These are phyloP conservation scores for Alosa alosa DNA, from an alignment of 2,113 vertebrate species.

Conservation along the genomic window DNA sequence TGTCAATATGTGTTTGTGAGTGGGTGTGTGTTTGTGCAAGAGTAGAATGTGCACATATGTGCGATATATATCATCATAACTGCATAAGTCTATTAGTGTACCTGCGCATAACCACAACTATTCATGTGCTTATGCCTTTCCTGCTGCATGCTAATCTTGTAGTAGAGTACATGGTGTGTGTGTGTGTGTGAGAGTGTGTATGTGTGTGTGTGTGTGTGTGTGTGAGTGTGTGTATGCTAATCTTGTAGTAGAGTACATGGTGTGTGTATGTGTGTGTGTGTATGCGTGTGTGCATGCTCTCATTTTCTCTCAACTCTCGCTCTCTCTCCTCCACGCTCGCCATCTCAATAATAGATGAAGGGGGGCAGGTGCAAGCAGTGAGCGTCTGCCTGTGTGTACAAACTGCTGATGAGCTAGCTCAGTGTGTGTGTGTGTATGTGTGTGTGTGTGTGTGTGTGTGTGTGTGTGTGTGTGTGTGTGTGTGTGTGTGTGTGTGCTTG, in stretches of 20 bases:
- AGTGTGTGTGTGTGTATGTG: neutral
- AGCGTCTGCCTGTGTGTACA: neutral
- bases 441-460: neutral
- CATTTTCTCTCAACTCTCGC: neutral
- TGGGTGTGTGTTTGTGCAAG: neutral
- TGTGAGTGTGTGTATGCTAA: neutral
- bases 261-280: too few relatives aligned
- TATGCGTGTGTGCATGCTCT: too few relatives aligned
- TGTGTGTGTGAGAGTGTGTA: too few relatives aligned
- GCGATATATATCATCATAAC: neutral
- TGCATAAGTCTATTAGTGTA: neutral
- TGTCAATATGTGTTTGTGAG: neutral
- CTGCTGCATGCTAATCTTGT: neutral
- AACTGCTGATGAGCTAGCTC: neutral
- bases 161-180: neutral
- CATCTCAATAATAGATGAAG: neutral
- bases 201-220: neutral
- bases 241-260: neutral
- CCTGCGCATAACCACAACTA: neutral
- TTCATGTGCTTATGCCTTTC: neutral
- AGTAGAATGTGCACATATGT: neutral
- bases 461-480: neutral
- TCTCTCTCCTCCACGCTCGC: neutral
- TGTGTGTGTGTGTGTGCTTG: neutral
- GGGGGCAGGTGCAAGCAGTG: neutral